phyloP scores from a whole-genome alignment of 2,888 invertebrate genomes.

The Mesorhabditis belari region DNA sequence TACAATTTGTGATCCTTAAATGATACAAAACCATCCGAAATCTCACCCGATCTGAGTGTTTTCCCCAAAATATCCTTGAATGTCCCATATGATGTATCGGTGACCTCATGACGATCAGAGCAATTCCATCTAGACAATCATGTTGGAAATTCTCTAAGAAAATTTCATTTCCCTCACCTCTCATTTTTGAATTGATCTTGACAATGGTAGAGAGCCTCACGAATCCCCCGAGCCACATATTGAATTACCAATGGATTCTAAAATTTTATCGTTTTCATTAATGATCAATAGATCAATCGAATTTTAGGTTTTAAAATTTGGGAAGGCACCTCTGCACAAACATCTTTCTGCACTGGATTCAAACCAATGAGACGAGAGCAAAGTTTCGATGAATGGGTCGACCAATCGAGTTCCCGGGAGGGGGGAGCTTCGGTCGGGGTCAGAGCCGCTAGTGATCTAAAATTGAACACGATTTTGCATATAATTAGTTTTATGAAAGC shows the following conservation, averaged over 20 bases:
- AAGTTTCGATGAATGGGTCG: slow-evolving; percentile 22
- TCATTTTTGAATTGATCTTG: slow-evolving; percentile 59
- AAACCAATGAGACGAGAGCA: slow-evolving; percentile 31
- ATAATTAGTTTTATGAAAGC: no score
- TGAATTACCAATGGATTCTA: slow-evolving; percentile 59
- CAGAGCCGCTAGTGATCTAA: slow-evolving; percentile 24
- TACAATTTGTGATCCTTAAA: not conserved
- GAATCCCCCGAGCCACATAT: slow-evolving; percentile 60
- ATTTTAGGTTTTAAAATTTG: not conserved
- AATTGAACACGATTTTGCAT: not conserved
- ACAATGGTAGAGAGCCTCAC: slow-evolving; percentile 60
- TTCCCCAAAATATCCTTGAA: slow-evolving; percentile 45
- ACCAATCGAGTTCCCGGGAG: slow-evolving; percentile 9
- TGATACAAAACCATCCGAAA: not conserved
- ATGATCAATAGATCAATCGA: not conserved
- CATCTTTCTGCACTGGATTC: slow-evolving; percentile 29
- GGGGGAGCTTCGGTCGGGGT: slow-evolving; percentile 18
- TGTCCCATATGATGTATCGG: slow-evolving; percentile 28
- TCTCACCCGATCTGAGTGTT: slow-evolving; percentile 34
- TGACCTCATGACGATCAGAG: slow-evolving; percentile 38
- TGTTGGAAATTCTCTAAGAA: not conserved
- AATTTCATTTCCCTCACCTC: slow-evolving; percentile 7
- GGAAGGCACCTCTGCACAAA: slow-evolving; percentile 24
- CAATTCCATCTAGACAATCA: slow-evolving; percentile 59
- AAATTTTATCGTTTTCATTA: not conserved